Conservation (phyloP, 2,888 invertebrate species). For the Dolichopus griseipennis region DNA sequence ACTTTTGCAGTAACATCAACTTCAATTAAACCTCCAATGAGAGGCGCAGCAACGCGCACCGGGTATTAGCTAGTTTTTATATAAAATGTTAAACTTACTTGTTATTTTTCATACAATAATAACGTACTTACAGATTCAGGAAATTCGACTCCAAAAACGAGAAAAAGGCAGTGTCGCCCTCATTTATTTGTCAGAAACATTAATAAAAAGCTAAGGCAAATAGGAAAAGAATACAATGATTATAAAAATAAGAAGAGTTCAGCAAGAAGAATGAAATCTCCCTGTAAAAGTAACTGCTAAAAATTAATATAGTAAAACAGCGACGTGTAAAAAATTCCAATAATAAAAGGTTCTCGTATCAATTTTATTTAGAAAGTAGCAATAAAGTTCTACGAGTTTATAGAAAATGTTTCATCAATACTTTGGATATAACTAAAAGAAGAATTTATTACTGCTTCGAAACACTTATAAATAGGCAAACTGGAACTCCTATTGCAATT, state of each 20-base stretch:
- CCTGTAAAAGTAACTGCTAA: too few species aligned
- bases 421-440: not conserved
- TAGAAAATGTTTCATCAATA: not conserved
- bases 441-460: conserved; percentile 4
- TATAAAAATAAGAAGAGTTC: too few species aligned
- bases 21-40: too few species aligned
- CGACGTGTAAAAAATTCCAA: not conserved
- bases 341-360: not conserved
- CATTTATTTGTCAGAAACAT: not conserved
- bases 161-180: not conserved
- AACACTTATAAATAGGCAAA: not conserved
- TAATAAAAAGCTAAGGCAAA: too few species aligned
- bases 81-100: too few species aligned
- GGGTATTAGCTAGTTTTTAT: too few species aligned
- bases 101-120: too few species aligned
- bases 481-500: not conserved
- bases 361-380: not conserved
- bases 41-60: too few species aligned
- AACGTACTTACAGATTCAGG: too few species aligned
- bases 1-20: too few species aligned
- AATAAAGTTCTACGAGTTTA: not conserved
- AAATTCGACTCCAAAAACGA: not conserved
- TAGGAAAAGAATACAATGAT: too few species aligned
- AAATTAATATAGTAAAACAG: not conserved
- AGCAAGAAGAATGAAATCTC: too few species aligned